phyloP scores from a whole-genome alignment of 2,113 vertebrate genomes.

The Gobio gobio region DNA sequence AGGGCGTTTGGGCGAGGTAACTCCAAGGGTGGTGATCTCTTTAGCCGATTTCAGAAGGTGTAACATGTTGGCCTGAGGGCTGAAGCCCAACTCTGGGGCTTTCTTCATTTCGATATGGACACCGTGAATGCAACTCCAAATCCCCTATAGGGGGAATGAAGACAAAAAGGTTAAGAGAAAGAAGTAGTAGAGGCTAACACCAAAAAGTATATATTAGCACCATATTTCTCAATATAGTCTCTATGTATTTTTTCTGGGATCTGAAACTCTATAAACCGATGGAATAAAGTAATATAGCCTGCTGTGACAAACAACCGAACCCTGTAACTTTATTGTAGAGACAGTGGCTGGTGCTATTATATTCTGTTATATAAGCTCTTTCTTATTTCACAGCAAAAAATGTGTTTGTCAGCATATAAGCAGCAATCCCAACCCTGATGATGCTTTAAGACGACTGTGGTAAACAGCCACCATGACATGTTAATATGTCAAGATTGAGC shows the following conservation, averaged over 20 bases:
- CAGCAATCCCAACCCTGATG: constrained; percentile 18
- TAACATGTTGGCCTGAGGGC: constrained; percentile 95
- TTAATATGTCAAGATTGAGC: constrained; percentile 32
- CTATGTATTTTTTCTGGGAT: neutral
- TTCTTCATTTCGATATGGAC: constrained; percentile 97
- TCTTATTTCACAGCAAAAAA: constrained; percentile 31
- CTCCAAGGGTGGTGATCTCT: constrained; percentile 83
- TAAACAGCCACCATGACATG: constrained; percentile 14
- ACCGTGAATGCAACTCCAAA: constrained; percentile 98
- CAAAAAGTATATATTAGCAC: constrained; percentile 25
- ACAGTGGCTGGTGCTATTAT: neutral
- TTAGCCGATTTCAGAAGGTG: constrained; percentile 93
- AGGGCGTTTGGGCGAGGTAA: constrained; percentile 90
- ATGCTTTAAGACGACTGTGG: neutral
- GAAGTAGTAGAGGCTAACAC: constrained; percentile 3
- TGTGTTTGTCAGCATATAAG: constrained; percentile 24
- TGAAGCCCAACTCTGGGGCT: constrained; percentile 88
- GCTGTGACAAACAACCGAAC: constrained; percentile 40
- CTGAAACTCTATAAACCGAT: constrained; percentile 27
- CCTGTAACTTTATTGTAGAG: constrained; percentile 21
- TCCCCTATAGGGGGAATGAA: constrained; percentile 80
- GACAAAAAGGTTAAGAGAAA: neutral
- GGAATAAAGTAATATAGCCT: constrained; percentile 31
- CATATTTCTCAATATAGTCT: constrained; percentile 38
- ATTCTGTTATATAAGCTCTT: constrained; percentile 22